phyloP scores from a whole-genome alignment of 1,140 invertebrate genomes.

The Drosophila sproati region DNA sequence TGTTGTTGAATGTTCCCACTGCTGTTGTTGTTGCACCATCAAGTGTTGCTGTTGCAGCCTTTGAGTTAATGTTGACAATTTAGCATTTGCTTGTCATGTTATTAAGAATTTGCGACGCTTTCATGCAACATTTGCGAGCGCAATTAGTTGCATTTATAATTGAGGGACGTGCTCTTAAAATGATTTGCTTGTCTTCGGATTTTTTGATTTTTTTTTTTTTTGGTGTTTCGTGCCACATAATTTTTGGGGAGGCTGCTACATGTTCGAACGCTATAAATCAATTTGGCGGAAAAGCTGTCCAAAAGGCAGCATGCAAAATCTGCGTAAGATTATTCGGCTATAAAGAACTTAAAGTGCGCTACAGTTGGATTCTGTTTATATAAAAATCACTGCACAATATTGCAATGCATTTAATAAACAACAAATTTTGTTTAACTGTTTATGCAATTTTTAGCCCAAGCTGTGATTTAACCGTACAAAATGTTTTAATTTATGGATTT shows the following conservation, averaged over 20 bases:
- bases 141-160: conserved; percentile 80
- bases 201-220: conserved; percentile 10
- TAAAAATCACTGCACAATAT: background rate
- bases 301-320: conserved; percentile 60
- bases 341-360: conserved; percentile 42
- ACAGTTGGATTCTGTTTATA: background rate
- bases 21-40: conserved; percentile 8
- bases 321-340: background rate
- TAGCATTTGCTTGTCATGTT: conserved; percentile 74
- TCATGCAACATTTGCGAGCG: conserved; percentile 66
- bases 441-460: background rate
- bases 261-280: conserved; percentile 80
- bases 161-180: conserved; percentile 60
- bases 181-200: conserved; percentile 26
- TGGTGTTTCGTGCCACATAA: conserved; percentile 4
- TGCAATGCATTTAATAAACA: too few relatives aligned
- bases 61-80: conserved; percentile 74
- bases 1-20: conserved; percentile 10
- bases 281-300: conserved; percentile 57
- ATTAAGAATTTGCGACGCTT: conserved; percentile 73
- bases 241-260: conserved; percentile 46
- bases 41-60: conserved; percentile 20
- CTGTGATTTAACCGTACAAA: background rate
- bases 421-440: too few relatives aligned
- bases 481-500: background rate